phyloP scores from a whole-genome alignment of 2,888 invertebrate species.

The Phyllotreta cruciferae region DNA sequence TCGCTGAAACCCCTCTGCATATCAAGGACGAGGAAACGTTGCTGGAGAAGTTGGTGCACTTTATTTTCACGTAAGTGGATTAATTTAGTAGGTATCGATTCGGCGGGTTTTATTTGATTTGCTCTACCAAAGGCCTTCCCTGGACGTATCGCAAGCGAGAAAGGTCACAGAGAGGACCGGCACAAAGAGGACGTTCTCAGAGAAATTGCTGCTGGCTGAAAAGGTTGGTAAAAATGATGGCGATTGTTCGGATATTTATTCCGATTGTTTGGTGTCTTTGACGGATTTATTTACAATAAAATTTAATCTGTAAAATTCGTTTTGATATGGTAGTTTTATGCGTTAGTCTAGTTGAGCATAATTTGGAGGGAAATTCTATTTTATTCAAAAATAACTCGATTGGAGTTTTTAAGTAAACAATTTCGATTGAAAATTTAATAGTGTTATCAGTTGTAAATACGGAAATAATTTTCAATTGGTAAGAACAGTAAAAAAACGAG shows the following conservation, averaged over 20 bases:
- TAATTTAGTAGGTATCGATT: neutral
- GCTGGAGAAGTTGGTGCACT: conserved; percentile 58
- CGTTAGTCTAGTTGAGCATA: no score
- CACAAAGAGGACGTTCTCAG: conserved; percentile 32
- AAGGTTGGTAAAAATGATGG: conserved; percentile 42
- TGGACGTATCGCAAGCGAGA: conserved; percentile 37
- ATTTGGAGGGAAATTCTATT: no score
- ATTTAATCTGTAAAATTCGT: conserved; percentile 40
- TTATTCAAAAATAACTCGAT: no score
- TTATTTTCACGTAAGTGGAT: conserved; percentile 53
- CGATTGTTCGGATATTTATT: conserved; percentile 45
- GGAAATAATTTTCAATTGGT: no score
- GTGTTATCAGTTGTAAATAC: no score
- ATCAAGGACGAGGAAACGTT: conserved; percentile 54
- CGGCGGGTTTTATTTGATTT: neutral
- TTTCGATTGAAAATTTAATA: no score
- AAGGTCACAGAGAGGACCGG: conserved; percentile 22
- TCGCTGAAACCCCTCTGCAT: conserved; percentile 53
- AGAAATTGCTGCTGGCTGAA: conserved; percentile 46
- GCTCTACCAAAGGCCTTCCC: conserved; percentile 45
- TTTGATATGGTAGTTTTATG: neutral
- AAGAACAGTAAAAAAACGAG: no score
- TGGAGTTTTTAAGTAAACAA: no score
- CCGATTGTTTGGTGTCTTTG: conserved; percentile 48
- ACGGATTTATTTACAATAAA: conserved; percentile 49